Base-by-base conservation (phyloP, 2,888 invertebrate species). In the Aleiodes leptofemur region DNA sequence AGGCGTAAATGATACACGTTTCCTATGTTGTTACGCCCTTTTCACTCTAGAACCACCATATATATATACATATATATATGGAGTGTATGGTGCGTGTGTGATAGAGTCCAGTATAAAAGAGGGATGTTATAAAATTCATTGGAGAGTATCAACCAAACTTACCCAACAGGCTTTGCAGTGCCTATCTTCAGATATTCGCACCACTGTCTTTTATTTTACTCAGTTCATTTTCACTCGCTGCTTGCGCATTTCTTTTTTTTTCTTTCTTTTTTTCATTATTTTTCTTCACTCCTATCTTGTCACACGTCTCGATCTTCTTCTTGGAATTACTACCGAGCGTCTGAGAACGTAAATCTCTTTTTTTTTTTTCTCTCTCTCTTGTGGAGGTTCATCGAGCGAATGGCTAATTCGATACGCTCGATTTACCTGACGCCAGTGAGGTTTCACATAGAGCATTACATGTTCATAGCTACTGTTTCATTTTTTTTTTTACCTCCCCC, bases 381-480 rank as follows among this genome's bases (percentile, higher is more conserved):
- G 53, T 9, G 38, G 57, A 72, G 76, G 68, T 76, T 72, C 68
- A 68, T 76, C 72, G 57, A 59, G 72, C 75, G 23, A 75, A 71
- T 68, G 57, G 72, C 69, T 72, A 66, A 75, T 75, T 75, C 75
- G 75, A 66, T 66, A 71, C 66, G 71, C 71, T 75, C 75, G 75
- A 75, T 75, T 75, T 71, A 57, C 66, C 75, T 71, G 75, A 71
- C 75, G 66, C 56, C 55, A 71, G 31, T 55, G 53, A 31, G 29
- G 50, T 31, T 59, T 31, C 13, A 34, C 34, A 38, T 59, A 34
- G 34, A 59, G 34, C 34, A 59, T 34, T 59, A n/a, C n/a, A 11
- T n/a, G 31, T 59, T 59, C 34, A 59, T 69, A 6, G 14, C 43
- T 48, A 23, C 51, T 43, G 50, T 6, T 6, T 31, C 29, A 31